A percentile compares a stretch with the other conserved stretches of the same genome.
These are phyloP conservation scores for Lasiurus borealis DNA, from an alignment of 2,113 vertebrate species.

Conservation along the genomic window DNA sequence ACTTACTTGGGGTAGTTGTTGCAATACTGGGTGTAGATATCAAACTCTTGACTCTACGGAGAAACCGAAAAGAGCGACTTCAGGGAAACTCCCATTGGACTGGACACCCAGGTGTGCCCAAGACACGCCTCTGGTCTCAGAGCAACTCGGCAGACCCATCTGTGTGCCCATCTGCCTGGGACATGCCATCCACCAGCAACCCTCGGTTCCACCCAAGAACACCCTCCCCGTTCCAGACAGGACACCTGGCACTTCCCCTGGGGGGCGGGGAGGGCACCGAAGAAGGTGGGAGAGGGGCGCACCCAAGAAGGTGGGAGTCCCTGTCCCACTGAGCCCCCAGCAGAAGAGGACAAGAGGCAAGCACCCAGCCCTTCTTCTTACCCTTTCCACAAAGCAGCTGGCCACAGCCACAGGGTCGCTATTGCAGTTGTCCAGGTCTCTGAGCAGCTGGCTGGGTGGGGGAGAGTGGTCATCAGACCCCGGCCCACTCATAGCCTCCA, in stretches of 20 bases:
- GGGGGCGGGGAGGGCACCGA: neutral
- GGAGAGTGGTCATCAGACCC: constrained; percentile 48
- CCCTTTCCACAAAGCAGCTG: constrained; percentile 96
- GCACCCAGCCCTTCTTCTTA: constrained; percentile 78
- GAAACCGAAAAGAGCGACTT: neutral
- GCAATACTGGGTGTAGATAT: constrained; percentile 99
- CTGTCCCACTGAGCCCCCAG: neutral
- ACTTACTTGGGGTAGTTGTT: constrained; percentile 99
- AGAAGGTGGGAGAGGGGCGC: neutral
- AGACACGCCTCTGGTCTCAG: neutral
- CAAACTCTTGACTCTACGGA: constrained; percentile 95
- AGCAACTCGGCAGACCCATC: neutral
- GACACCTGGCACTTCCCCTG: too few relatives aligned
- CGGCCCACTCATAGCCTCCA: neutral
- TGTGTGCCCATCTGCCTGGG: too few relatives aligned
- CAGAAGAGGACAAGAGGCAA: neutral
- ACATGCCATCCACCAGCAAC: neutral
- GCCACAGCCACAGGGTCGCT: constrained; percentile 95
- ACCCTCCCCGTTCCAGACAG: neutral
- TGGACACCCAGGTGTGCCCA: neutral
- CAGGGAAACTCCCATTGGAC: neutral
- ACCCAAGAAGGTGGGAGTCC: neutral
- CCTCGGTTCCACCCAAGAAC: neutral
- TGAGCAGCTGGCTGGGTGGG: constrained; percentile 92
- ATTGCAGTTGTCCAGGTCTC: constrained; percentile 95